Evolutionary conservation across 2,797 vertebrate genomes (phyloP).

Genomic region (Microctenopoma stevenorrisi): DNA sequence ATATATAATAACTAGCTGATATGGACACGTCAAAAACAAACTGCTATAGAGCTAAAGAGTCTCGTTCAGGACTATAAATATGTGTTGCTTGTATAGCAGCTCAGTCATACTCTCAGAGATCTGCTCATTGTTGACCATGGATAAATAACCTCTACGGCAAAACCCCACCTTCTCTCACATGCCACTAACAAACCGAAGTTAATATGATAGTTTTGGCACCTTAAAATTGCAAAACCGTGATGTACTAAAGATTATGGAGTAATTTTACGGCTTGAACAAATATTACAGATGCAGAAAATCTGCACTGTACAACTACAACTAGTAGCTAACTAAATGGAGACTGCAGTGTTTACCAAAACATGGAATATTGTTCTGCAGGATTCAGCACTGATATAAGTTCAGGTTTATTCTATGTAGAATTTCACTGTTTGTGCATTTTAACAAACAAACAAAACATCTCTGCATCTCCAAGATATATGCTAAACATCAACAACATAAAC

Average conservation of each 20-base stretch:
- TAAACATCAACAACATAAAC: constrained; percentile 4
- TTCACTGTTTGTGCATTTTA: constrained; percentile 14
- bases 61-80: not conserved
- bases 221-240: constrained; percentile 21
- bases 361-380: constrained; percentile 18
- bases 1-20: too few species aligned
- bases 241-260: constrained; percentile 14
- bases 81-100: not conserved
- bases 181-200: constrained; percentile 11
- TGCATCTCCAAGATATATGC: constrained; percentile 9
- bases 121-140: constrained; percentile 3
- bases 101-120: not conserved
- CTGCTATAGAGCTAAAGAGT: not conserved
- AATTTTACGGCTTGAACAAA: constrained; percentile 28
- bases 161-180: constrained; percentile 3
- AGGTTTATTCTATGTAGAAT: constrained; percentile 8
- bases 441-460: not conserved
- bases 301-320: constrained; percentile 7
- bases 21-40: not conserved
- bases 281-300: constrained; percentile 16
- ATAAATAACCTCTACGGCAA: not conserved
- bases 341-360: not conserved
- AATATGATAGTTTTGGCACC: constrained; percentile 48
- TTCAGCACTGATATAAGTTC: constrained; percentile 17
- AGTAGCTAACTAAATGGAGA: not conserved